Evolutionary conservation across 1,140 invertebrate genomes (phyloP).

Genomic region (Drosophila ironensis): DNA sequence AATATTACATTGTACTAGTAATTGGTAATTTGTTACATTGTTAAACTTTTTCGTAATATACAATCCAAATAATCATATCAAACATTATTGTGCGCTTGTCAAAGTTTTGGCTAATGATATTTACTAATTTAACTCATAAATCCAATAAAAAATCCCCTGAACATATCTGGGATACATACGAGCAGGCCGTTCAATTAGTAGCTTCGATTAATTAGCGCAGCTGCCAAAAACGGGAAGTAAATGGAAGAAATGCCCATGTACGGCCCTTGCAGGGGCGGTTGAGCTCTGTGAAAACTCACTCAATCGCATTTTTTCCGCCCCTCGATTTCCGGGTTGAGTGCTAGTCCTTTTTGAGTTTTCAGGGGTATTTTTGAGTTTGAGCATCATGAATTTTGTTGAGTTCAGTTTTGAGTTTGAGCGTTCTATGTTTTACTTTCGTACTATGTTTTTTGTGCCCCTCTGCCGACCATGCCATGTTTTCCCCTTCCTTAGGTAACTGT

Average conservation of each 20-base stretch:
- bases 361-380: constrained; percentile 24
- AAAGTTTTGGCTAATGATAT: too few relatives aligned
- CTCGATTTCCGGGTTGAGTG: neutral
- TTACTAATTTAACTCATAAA: too few relatives aligned
- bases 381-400: neutral
- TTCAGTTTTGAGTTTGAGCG: neutral
- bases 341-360: neutral
- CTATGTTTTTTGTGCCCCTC: too few relatives aligned
- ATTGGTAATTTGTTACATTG: too few relatives aligned
- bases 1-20: too few relatives aligned
- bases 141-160: too few relatives aligned
- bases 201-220: constrained; percentile 66
- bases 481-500: constrained; percentile 12
- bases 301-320: neutral
- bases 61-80: too few relatives aligned
- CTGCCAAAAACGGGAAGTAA: constrained; percentile 13
- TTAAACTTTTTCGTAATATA: too few relatives aligned
- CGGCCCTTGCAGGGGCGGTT: neutral
- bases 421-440: constrained; percentile 23
- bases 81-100: too few relatives aligned
- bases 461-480: neutral
- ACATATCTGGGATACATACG: too few relatives aligned
- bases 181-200: constrained; percentile 42
- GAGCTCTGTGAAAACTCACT: neutral
- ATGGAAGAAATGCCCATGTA: constrained; percentile 6